phyloP scores from a whole-genome alignment of 2,888 invertebrate genomes.

The Diploptera punctata region DNA sequence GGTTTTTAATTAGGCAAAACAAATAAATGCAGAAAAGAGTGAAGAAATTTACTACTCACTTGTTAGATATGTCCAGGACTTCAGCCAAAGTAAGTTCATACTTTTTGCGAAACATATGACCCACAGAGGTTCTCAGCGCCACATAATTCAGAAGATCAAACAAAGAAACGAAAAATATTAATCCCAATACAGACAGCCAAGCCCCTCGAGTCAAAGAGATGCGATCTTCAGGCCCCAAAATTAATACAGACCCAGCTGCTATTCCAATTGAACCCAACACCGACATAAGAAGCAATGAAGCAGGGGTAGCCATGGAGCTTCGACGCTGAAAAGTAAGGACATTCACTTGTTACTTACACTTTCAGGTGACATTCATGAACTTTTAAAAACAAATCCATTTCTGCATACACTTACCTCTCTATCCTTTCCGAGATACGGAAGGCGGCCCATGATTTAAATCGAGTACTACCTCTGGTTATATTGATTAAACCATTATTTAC shows the following conservation, averaged over 20 bases:
- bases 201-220: constrained; percentile 67
- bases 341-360: background rate
- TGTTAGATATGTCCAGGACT: constrained; percentile 76
- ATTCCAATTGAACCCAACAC: constrained; percentile 56
- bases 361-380: too few relatives aligned
- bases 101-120: constrained; percentile 65
- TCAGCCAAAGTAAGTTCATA: constrained; percentile 70
- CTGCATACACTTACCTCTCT: constrained; percentile 37
- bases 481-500: constrained; percentile 11
- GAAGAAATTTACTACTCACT: constrained; percentile 68
- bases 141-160: constrained; percentile 69
- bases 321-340: constrained; percentile 34
- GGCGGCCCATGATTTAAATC: constrained; percentile 31
- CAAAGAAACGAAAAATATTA: constrained; percentile 71
- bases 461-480: constrained; percentile 2
- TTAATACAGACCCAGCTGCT: constrained; percentile 56
- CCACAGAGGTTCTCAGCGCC: constrained; percentile 64
- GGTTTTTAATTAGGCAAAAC: too few relatives aligned
- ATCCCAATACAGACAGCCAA: constrained; percentile 66
- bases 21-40: too few relatives aligned
- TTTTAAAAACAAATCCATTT: too few relatives aligned
- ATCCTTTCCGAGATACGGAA: constrained; percentile 32
- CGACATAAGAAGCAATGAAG: constrained; percentile 53
- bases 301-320: constrained; percentile 37
- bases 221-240: constrained; percentile 59